These are phyloP conservation scores for Cephalopterus ornatus DNA, from an alignment of 2,113 vertebrate species.

Conservation along the genomic window DNA sequence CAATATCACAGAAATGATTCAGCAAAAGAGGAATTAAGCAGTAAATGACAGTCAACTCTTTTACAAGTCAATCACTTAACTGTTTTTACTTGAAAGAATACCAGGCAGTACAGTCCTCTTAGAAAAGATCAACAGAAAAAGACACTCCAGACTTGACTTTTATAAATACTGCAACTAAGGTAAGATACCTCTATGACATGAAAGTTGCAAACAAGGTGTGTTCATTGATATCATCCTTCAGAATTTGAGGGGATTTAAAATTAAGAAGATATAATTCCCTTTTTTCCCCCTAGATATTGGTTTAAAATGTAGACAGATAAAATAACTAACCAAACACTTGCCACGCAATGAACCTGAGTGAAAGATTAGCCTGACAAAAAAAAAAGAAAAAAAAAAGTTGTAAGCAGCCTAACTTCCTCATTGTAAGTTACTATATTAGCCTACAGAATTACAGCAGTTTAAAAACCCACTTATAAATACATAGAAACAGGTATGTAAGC, in stretches of 20 bases:
- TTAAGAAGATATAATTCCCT: neutral
- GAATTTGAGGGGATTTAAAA: neutral
- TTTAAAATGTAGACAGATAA: neutral
- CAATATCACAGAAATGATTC: slow-evolving; percentile 5
- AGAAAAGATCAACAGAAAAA: neutral
- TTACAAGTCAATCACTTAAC: neutral
- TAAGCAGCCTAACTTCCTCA: neutral
- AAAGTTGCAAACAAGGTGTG: neutral
- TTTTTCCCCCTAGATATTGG: neutral
- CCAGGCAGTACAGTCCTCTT: neutral
- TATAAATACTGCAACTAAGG: neutral
- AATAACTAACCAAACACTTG: neutral
- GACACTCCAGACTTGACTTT: neutral
- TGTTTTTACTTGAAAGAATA: neutral
- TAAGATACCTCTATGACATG: neutral
- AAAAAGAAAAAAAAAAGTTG: neutral
- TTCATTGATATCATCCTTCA: neutral
- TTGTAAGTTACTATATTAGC: neutral
- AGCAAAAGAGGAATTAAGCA: slow-evolving; percentile 21
- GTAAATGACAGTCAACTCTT: neutral
- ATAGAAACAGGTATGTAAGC: neutral
- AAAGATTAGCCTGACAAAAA: neutral
- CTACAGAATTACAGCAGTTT: neutral
- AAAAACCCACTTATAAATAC: neutral
- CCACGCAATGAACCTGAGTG: neutral